Percentiles rank a stretch among this genome's conserved stretches.
phyloP scores from a whole-genome alignment of 1,140 invertebrate species.

The Periplaneta americana region DNA sequence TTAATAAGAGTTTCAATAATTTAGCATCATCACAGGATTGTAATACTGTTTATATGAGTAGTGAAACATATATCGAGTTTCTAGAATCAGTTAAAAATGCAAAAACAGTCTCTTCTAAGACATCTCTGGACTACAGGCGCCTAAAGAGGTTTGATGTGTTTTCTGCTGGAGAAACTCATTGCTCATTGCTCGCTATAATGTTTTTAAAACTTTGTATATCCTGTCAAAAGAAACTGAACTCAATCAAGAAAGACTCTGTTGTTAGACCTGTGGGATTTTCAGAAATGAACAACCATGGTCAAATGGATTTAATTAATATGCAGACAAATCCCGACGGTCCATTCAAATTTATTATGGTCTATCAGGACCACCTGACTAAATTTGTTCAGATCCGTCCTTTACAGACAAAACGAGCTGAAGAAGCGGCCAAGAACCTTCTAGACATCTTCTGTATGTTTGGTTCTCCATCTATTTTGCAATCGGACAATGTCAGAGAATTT shows the following conservation, averaged over 20 bases:
- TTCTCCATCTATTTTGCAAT: conserved; percentile 34
- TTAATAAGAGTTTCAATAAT: no score
- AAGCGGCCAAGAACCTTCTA: conserved; percentile 33
- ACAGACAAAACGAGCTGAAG: conserved; percentile 32
- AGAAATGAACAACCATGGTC: conserved; percentile 25
- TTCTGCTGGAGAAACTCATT: no score
- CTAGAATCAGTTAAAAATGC: no score
- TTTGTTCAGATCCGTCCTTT: conserved; percentile 35
- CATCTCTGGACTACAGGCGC: no score
- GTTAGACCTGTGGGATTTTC: conserved; percentile 23
- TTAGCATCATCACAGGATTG: no score
- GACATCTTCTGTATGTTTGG: conserved; percentile 37
- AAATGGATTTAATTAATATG: conserved; percentile 31
- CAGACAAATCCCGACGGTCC: conserved; percentile 30
- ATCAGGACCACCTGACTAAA: conserved; percentile 41
- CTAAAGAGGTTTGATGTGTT: no score
- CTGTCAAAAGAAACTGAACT: not conserved
- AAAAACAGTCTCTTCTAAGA: no score
- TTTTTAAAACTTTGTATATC: not conserved
- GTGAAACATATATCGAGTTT: no score
- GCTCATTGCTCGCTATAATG: no score
- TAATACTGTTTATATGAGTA: no score
- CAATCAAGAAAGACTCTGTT: conserved; percentile 17
- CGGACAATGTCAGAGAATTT: conserved; percentile 35
- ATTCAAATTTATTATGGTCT: conserved; percentile 34